phyloP scores from a whole-genome alignment of 2,797 vertebrate genomes.

The Amblyraja radiata region DNA sequence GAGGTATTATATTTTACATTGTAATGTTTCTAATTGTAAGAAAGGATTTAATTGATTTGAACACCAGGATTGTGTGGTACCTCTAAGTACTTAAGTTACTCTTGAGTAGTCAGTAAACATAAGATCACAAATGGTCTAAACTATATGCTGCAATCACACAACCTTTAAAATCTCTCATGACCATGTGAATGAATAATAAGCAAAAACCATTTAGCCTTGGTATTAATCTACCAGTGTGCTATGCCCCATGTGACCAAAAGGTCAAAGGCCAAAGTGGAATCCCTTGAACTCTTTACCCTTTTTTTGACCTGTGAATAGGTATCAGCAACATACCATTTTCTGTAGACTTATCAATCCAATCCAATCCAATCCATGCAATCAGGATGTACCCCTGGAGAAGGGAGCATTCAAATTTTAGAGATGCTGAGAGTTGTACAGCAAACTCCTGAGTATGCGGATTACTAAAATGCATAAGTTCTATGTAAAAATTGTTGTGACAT shows the following conservation, averaged over 20 bases:
- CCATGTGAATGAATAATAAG: slow-evolving; percentile 59
- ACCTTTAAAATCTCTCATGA: slow-evolving; percentile 53
- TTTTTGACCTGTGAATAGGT: slow-evolving; percentile 54
- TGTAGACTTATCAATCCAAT: slow-evolving; percentile 46
- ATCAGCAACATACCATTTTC: slow-evolving; percentile 52
- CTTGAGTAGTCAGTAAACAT: slow-evolving; percentile 40
- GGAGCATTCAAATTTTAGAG: slow-evolving; percentile 42
- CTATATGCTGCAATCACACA: slow-evolving; percentile 42
- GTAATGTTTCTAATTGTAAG: neutral
- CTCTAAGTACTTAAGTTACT: slow-evolving; percentile 40
- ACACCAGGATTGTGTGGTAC: slow-evolving; percentile 34
- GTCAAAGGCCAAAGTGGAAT: slow-evolving; percentile 67
- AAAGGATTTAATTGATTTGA: neutral
- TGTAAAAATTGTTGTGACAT: slow-evolving; percentile 52
- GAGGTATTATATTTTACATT: neutral
- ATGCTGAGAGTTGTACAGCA: slow-evolving; percentile 41
- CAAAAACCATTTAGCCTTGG: slow-evolving; percentile 48
- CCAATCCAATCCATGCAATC: too few species aligned
- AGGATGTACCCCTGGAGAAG: slow-evolving; percentile 46
- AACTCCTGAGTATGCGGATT: slow-evolving; percentile 43
- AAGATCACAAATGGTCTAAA: slow-evolving; percentile 41
- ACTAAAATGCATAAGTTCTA: slow-evolving; percentile 45
- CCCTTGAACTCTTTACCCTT: slow-evolving; percentile 67
- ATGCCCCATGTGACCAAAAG: slow-evolving; percentile 57
- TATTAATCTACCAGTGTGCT: slow-evolving; percentile 69